Conservation (phyloP, 2,797 vertebrate species). For the Otolemur crassicaudatus region DNA sequence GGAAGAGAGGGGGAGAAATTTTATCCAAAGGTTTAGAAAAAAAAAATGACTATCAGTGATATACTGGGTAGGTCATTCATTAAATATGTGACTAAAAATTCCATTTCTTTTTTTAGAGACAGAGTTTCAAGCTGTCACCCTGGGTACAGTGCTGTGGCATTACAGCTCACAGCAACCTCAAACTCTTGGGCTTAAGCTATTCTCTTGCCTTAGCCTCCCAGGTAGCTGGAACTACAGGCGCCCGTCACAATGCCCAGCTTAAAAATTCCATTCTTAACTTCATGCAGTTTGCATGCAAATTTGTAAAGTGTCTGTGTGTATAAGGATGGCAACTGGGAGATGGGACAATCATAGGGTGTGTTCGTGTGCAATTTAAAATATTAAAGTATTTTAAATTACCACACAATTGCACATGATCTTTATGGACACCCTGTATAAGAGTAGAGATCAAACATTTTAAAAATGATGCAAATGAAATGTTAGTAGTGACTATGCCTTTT, state of each 20-base stretch:
- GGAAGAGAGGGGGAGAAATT: background rate
- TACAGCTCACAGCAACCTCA: too few relatives aligned
- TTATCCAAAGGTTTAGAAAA: background rate
- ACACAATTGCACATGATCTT: too few relatives aligned
- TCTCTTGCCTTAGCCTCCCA: too few relatives aligned
- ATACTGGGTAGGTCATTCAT: background rate
- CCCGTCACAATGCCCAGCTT: too few relatives aligned
- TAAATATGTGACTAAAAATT: background rate
- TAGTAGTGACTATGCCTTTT: background rate
- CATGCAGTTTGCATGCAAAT: background rate
- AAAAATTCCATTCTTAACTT: too few relatives aligned
- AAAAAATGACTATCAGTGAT: conserved; percentile 1
- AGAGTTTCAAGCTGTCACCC: too few relatives aligned
- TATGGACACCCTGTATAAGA: background rate
- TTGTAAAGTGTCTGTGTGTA: background rate
- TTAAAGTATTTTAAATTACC: too few relatives aligned
- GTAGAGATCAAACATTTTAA: background rate
- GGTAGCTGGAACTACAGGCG: too few relatives aligned
- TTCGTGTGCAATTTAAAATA: too few relatives aligned
- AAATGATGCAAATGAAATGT: background rate
- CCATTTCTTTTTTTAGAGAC: too few relatives aligned
- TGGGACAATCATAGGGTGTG: background rate
- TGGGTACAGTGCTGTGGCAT: too few relatives aligned
- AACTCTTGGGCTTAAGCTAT: too few relatives aligned
- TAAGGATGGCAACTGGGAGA: background rate